Conservation (phyloP, 2,113 vertebrate genomes). For the Gopherus flavomarginatus region DNA sequence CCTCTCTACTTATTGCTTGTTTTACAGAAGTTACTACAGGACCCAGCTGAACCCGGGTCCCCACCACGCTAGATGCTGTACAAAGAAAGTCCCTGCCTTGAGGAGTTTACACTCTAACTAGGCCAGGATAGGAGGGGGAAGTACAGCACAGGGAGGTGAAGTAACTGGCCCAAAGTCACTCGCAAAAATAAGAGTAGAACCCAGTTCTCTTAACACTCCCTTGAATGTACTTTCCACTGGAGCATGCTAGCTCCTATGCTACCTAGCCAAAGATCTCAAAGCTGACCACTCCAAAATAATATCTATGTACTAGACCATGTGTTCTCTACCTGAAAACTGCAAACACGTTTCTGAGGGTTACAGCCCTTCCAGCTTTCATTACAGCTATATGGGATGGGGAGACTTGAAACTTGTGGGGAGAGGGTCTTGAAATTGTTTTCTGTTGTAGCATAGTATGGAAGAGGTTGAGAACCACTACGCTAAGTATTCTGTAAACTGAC, state of each 20-base stretch:
- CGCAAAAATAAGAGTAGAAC: not conserved
- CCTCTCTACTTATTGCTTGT: not conserved
- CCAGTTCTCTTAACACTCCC: not conserved
- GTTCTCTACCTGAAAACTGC: not conserved
- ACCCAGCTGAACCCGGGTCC: not conserved
- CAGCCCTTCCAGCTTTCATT: not conserved
- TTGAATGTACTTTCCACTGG: not conserved
- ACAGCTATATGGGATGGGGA: not conserved
- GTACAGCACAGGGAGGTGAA: too few species aligned
- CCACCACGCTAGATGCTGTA: not conserved
- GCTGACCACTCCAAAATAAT: too few species aligned
- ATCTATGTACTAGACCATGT: not conserved
- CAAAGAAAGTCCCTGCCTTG: not conserved
- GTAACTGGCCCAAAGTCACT: not conserved
- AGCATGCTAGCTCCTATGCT: not conserved
- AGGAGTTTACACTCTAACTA: not conserved
- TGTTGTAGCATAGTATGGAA: not conserved
- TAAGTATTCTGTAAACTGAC: not conserved
- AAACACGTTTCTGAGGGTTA: not conserved
- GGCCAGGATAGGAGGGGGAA: too few species aligned
- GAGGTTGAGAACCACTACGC: accelerated
- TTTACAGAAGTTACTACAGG: not conserved
- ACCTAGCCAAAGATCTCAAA: not conserved
- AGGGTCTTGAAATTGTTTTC: not conserved
- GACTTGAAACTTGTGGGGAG: not conserved